Conservation (phyloP, 2,797 vertebrate species). For the Eulemur albifrons region DNA sequence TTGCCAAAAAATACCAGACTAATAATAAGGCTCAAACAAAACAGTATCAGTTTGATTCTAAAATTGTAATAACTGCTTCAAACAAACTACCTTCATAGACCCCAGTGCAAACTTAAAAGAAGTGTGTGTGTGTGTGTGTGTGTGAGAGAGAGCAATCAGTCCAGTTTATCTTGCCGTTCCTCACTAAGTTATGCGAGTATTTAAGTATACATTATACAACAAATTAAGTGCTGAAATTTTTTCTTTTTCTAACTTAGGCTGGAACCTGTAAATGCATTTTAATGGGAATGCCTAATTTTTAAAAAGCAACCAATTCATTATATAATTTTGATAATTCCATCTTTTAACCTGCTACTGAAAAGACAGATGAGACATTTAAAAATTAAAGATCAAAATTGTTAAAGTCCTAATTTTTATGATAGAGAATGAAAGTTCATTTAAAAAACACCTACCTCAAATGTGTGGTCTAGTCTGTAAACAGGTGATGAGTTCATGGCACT, state of each 20-base stretch:
- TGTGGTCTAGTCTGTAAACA: constrained; percentile 97
- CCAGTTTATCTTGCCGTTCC: neutral
- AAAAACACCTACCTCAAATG: constrained; percentile 92
- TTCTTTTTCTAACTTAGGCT: constrained; percentile 39
- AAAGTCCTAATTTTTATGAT: constrained; percentile 2
- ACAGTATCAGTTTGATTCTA: neutral
- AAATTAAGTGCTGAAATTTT: neutral
- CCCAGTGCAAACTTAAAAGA: neutral
- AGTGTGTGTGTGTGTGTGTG: neutral
- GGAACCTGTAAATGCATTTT: constrained; percentile 15
- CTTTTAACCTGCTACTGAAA: constrained; percentile 40
- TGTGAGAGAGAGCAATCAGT: neutral
- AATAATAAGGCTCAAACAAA: neutral
- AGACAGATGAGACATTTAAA: constrained; percentile 21
- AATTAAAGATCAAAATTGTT: neutral
- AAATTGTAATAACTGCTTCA: neutral
- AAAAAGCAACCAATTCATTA: constrained; percentile 25
- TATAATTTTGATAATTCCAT: constrained; percentile 17
- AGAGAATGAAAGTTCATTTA: neutral
- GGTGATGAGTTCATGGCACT: constrained; percentile 98
- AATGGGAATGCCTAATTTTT: neutral
- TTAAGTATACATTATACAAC: neutral
- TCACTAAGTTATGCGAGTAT: neutral
- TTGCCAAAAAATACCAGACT: neutral
- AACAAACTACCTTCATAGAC: neutral